Conservation (phyloP, 2,797 vertebrate genomes). For the Lophius americanus region DNA sequence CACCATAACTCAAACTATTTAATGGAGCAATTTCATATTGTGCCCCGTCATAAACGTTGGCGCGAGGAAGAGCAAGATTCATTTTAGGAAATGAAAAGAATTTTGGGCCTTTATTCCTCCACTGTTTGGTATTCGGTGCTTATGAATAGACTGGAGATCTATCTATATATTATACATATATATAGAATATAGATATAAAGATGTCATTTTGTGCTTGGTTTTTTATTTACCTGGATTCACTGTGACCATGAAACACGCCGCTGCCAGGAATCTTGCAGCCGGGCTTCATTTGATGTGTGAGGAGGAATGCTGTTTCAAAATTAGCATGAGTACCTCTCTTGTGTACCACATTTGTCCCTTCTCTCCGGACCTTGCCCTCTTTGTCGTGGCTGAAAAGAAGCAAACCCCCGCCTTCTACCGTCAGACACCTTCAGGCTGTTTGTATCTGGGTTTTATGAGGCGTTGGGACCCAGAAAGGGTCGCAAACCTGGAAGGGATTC, state of each 20-base stretch:
- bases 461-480: conserved; percentile 19
- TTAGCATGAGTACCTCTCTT: conserved; percentile 8
- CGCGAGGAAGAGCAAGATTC: too few species aligned
- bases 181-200: too few species aligned
- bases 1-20: too few species aligned
- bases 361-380: conserved; percentile 3
- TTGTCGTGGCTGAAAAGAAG: conserved; percentile 12
- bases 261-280: background rate
- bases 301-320: conserved; percentile 4
- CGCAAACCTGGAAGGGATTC: conserved; percentile 17
- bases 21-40: too few species aligned
- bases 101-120: too few species aligned
- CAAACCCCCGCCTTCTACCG: background rate
- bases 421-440: conserved; percentile 5
- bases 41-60: too few species aligned
- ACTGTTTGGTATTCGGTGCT: too few species aligned
- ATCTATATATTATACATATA: too few species aligned
- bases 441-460: conserved; percentile 24
- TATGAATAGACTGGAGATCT: too few species aligned
- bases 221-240: too few species aligned
- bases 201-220: too few species aligned
- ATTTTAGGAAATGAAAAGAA: too few species aligned
- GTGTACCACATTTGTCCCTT: conserved; percentile 10
- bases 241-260: conserved; percentile 2
- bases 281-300: background rate